Evolutionary conservation across 53 echinoderm and acorn worm genomes (phyloP), one percentile per base, ranked within the genome.

Genomic region (Crossaster papposus): DNA sequence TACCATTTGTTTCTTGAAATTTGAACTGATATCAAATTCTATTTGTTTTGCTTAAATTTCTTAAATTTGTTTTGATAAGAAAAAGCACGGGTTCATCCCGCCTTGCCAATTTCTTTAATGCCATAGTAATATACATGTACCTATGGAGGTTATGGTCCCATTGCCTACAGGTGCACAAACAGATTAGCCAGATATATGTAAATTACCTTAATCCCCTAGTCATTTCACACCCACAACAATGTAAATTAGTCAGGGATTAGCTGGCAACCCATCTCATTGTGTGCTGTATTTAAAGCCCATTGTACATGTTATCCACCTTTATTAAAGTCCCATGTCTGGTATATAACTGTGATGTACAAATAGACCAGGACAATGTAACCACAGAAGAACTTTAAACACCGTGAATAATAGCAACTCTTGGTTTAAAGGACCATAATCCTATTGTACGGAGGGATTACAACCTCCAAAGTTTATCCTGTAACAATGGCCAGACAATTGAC

Each of bases 371-470:
- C 11, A 26, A 4, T 26, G n/a, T 26, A 26, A n/a, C 4, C 34
- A 34, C 23, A 23, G 14, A 44, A 44, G 70, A 28, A 29, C 12
- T 29, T 51, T 63, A 64, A 65, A 36, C 36, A 51, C 72, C 72
- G 72, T 84, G 84, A 84, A 84, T 84, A 71, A 84, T 84, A 34
- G 26, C 17, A 51, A 53, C 24, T 83, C 38, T 26, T 83, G 83
- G 36, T 5, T 64, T 70, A 31, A 84, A 72, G 51, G 4, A 54
- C 68, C 3, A 68, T 31, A 72, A 72, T 84, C 54, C 54, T 23
- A 50, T 84, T 84, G 84, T 84, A 23, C 15, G 15, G 30, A 17
- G 70, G 84, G 84, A 84, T 84, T 84, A 84, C 84, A 84, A 28
- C 84, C 23, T 84, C 11, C 3, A 15, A 51, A 70, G 84, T 84